Evolutionary conservation across 2,113 vertebrate species (phyloP).

Genomic region (Athene cunicularia): DNA sequence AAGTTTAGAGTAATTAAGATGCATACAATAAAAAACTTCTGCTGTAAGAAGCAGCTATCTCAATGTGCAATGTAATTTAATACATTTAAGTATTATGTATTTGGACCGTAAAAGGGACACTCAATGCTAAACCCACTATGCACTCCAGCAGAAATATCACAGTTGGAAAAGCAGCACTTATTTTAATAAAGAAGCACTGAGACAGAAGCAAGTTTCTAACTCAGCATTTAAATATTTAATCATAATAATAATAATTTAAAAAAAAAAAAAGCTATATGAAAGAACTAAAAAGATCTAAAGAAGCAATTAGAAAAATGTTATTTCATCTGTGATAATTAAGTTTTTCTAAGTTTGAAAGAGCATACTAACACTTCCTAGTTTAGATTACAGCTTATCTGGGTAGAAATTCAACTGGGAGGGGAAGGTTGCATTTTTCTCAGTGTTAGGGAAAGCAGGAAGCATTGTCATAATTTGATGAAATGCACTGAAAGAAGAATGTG

Average conservation of each 20-base stretch:
- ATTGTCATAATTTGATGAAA: not conserved
- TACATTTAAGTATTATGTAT: not conserved
- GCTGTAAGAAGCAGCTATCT: not conserved
- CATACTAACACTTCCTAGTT: not conserved
- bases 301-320: not conserved
- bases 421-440: not conserved
- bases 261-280: not conserved
- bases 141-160: not conserved
- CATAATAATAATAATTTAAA: not conserved
- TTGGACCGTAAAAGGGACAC: not conserved
- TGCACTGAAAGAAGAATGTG: not conserved
- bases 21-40: not conserved
- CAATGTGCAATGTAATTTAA: not conserved
- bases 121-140: not conserved
- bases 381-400: not conserved
- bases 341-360: not conserved
- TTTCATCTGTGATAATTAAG: not conserved
- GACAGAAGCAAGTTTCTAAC: not conserved
- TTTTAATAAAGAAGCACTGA: not conserved
- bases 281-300: not conserved
- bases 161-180: not conserved
- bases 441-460: not conserved
- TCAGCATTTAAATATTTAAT: not conserved
- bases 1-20: not conserved
- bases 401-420: not conserved